These are phyloP conservation scores for Coleophora flavipennella DNA, from an alignment of 2,888 invertebrate genomes.

Conservation along the genomic window DNA sequence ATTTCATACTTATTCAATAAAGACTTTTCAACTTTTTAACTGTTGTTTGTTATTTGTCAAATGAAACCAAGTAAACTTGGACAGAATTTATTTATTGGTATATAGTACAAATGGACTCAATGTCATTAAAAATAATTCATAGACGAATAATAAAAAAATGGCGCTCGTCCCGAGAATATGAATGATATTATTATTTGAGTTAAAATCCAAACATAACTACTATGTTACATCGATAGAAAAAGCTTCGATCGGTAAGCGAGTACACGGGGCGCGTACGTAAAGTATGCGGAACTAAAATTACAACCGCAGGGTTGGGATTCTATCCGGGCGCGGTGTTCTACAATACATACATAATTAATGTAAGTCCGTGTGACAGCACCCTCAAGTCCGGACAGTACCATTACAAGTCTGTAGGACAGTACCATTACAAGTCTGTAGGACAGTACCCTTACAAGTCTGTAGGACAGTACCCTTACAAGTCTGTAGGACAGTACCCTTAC, in stretches of 20 bases:
- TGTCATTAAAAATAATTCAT: conserved; percentile 46
- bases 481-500: too few relatives aligned
- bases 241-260: conserved; percentile 50
- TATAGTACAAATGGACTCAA: conserved; percentile 58
- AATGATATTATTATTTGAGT: conserved; percentile 32
- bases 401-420: too few relatives aligned
- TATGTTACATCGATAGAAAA: conserved; percentile 52
- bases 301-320: conserved; percentile 17
- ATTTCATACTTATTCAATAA: neutral
- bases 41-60: neutral
- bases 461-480: too few relatives aligned
- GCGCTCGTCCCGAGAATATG: conserved; percentile 18
- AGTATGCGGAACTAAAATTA: conserved; percentile 26
- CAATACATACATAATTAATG: too few relatives aligned
- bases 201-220: conserved; percentile 67
- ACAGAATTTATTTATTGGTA: conserved; percentile 68
- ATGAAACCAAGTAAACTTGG: conserved; percentile 32
- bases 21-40: neutral
- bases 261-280: conserved; percentile 33
- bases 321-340: too few relatives aligned
- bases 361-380: too few relatives aligned
- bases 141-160: conserved; percentile 18
- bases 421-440: too few relatives aligned
- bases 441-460: too few relatives aligned
- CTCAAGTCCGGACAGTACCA: too few relatives aligned